Conservation (phyloP, 2,888 invertebrate species). For the Sesamia inferens region DNA sequence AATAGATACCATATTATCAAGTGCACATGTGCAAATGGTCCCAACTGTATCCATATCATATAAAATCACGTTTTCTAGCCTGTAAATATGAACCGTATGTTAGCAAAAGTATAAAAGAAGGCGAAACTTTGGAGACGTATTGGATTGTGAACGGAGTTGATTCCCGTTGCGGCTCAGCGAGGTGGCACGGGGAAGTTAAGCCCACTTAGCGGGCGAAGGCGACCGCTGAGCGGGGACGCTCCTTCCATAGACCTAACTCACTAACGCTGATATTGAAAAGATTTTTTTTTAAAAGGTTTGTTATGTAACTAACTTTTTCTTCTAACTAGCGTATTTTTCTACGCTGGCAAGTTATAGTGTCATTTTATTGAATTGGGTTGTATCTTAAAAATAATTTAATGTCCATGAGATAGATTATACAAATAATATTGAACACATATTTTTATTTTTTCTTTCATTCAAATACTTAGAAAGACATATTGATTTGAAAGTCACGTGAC, state of each 20-base stretch:
- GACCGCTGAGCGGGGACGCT: neutral
- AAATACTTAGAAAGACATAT: too few relatives aligned
- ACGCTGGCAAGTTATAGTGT: neutral
- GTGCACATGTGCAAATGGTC: too few relatives aligned
- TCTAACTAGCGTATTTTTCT: neutral
- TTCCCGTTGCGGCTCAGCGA: constrained; percentile 10
- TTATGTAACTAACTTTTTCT: neutral
- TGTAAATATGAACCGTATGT: neutral
- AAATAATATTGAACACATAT: too few relatives aligned
- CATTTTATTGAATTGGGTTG: neutral
- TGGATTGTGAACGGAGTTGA: constrained; percentile 11
- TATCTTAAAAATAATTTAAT: too few relatives aligned
- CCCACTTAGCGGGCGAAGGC: constrained; percentile 35
- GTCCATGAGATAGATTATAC: too few relatives aligned
- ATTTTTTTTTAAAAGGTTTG: too few relatives aligned
- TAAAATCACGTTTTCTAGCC: neutral
- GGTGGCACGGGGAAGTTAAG: constrained; percentile 41
- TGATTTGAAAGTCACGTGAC: too few relatives aligned
- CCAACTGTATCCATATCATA: neutral
- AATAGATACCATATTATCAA: too few relatives aligned
- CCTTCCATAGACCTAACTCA: constrained; percentile 26
- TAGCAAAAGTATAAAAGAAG: neutral
- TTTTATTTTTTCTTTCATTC: too few relatives aligned
- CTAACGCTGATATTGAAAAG: neutral
- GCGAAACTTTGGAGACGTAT: constrained; percentile 14